A percentile compares a stretch with the other conserved stretches of the same genome.
Conservation (phyloP, 2,888 invertebrate species). For the Drosophila melanosoma region DNA sequence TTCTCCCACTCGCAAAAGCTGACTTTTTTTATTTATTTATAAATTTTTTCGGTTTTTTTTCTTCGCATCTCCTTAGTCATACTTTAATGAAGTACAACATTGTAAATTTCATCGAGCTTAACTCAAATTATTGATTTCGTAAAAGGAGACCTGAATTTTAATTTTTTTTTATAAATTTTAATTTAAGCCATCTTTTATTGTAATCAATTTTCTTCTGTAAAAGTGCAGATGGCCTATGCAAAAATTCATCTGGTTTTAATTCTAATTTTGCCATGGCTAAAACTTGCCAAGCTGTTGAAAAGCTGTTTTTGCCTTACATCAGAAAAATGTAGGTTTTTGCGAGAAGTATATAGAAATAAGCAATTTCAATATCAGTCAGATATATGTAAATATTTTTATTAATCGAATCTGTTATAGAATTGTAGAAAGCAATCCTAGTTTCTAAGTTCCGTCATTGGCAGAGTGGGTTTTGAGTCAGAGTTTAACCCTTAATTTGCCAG, state of each 20-base stretch:
- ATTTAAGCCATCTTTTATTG: neutral
- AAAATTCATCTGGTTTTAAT: neutral
- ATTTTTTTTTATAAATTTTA: neutral
- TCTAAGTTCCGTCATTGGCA: slow-evolving; percentile 1
- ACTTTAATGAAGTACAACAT: neutral
- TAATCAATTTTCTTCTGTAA: neutral
- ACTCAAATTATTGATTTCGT: neutral
- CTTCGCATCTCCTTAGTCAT: neutral
- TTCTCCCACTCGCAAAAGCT: neutral
- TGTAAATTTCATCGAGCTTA: neutral
- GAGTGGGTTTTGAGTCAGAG: slow-evolving; percentile 13
- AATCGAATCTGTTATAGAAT: slow-evolving; percentile 22
- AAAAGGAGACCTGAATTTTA: neutral
- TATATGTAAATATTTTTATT: slow-evolving; percentile 38
- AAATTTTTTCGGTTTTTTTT: neutral
- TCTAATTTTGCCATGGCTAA: neutral
- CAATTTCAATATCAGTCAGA: neutral
- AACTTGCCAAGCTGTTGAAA: neutral
- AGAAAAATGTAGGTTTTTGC: neutral
- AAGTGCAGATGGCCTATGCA: neutral
- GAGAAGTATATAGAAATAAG: neutral
- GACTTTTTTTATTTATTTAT: neutral
- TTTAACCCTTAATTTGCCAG: slow-evolving; percentile 52
- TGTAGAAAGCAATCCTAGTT: neutral
- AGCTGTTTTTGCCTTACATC: neutral